Conservation (phyloP, 1,140 invertebrate genomes). For the Mercenaria mercenaria region DNA sequence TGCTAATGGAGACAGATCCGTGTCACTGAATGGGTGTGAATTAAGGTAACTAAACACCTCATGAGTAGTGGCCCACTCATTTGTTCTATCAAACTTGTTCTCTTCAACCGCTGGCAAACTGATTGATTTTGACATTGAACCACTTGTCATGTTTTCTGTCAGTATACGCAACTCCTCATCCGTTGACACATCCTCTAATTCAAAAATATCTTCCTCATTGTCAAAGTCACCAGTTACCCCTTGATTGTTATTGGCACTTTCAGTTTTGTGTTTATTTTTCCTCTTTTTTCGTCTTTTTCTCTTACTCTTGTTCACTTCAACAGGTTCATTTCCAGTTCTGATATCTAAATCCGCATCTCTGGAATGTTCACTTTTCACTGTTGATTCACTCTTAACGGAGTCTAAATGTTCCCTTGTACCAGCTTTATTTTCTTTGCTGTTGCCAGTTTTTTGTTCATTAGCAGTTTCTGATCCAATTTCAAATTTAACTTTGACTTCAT, state of each 20-base stretch:
- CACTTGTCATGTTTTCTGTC: constrained; percentile 51
- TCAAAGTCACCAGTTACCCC: background rate
- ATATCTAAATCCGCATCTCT: constrained; percentile 50
- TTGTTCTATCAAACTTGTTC: constrained; percentile 73
- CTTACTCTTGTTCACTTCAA: constrained; percentile 52
- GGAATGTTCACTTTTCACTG: constrained; percentile 39
- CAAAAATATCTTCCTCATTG: constrained; percentile 83
- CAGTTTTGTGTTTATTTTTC: constrained; percentile 72
- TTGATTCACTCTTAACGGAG: constrained; percentile 28
- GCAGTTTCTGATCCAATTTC: background rate
- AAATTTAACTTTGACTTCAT: background rate
- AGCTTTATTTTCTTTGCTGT: background rate
- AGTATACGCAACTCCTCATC: constrained; percentile 74
- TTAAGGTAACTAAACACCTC: constrained; percentile 86
- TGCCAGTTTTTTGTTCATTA: background rate
- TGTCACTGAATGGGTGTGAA: constrained; percentile 96
- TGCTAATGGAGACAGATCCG: constrained; percentile 91
- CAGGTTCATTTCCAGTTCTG: constrained; percentile 33
- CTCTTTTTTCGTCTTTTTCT: constrained; percentile 74
- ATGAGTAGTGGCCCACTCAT: constrained; percentile 79
- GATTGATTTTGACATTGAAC: constrained; percentile 66
- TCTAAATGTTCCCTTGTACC: constrained; percentile 7
- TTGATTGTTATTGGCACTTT: constrained; percentile 13
- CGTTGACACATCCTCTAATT: constrained; percentile 88
- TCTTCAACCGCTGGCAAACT: constrained; percentile 76